Evolutionary conservation across 1,140 invertebrate species (phyloP).

Genomic region (Charaxes varanes): DNA sequence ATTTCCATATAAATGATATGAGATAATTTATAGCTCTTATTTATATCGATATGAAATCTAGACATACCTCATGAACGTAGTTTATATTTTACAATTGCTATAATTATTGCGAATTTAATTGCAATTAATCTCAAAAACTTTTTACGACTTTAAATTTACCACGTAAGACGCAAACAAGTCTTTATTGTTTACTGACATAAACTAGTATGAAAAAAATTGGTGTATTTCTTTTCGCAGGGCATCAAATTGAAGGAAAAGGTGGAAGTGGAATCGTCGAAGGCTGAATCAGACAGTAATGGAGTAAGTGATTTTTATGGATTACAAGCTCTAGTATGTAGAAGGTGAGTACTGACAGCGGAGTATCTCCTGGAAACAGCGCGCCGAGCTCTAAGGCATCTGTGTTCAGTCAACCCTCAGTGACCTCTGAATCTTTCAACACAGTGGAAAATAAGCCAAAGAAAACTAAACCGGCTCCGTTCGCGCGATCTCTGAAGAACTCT

Average conservation of each 20-base stretch:
- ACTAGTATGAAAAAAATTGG: no score
- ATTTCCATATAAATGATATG: background rate
- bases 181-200: no score
- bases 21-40: background rate
- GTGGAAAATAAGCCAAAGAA: slow-evolving; percentile 55
- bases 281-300: slow-evolving; percentile 44
- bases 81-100: no score
- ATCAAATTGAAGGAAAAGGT: slow-evolving; percentile 35
- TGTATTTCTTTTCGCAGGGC: slow-evolving; percentile 31
- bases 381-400: slow-evolving; percentile 48
- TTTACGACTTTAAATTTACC: no score
- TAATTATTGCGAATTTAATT: no score
- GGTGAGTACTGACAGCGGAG: slow-evolving; percentile 60
- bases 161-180: no score
- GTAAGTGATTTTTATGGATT: no score
- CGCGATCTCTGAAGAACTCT: slow-evolving; percentile 60
- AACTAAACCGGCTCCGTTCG: slow-evolving; percentile 40
- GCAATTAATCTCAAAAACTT: no score
- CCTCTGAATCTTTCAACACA: slow-evolving; percentile 31
- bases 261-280: slow-evolving; percentile 32
- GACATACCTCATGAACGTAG: no score
- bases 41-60: no score
- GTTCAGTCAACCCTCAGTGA: slow-evolving; percentile 39
- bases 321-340: no score
- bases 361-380: slow-evolving; percentile 53